Conservation (phyloP, 2,113 vertebrate genomes). For the Dasyurus viverrinus region DNA sequence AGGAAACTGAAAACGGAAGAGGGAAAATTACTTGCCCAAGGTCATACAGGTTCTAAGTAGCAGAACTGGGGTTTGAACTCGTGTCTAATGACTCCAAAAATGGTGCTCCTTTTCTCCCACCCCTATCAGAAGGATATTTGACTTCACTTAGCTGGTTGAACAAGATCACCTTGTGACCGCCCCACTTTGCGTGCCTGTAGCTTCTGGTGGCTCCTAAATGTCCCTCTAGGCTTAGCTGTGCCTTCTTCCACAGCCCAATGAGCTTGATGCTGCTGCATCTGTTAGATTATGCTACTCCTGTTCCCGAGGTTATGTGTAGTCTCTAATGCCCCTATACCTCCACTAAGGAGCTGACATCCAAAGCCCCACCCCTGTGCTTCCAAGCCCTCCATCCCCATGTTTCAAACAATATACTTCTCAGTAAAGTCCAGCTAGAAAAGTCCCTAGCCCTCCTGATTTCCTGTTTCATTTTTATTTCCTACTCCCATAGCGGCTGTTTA, state of each 20-base stretch:
- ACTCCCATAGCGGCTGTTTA: rapidly evolving
- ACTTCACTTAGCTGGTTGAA: not conserved
- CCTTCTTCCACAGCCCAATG: not conserved
- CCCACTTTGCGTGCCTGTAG: conserved; percentile 57
- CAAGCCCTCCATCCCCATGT: not conserved
- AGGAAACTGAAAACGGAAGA: not conserved
- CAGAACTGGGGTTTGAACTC: not conserved
- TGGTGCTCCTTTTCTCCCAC: not conserved
- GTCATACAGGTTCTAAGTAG: not conserved
- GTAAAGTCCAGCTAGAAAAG: not conserved
- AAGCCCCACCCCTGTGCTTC: conserved; percentile 27
- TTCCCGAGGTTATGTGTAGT: conserved; percentile 42
- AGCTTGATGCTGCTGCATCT: not conserved
- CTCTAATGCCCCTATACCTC: conserved; percentile 21
- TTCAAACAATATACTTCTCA: not conserved
- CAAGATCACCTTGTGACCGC: not conserved
- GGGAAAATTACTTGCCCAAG: not conserved
- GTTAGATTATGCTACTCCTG: rapidly evolving
- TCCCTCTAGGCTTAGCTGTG: not conserved
- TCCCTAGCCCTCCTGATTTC: not conserved
- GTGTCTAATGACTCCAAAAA: not conserved
- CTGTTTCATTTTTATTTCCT: too few species aligned
- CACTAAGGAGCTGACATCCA: conserved; percentile 35
- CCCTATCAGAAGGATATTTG: not conserved
- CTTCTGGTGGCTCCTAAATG: not conserved